Base-by-base conservation (phyloP, 2,888 invertebrate genomes). In the Steromphala cineraria region DNA sequence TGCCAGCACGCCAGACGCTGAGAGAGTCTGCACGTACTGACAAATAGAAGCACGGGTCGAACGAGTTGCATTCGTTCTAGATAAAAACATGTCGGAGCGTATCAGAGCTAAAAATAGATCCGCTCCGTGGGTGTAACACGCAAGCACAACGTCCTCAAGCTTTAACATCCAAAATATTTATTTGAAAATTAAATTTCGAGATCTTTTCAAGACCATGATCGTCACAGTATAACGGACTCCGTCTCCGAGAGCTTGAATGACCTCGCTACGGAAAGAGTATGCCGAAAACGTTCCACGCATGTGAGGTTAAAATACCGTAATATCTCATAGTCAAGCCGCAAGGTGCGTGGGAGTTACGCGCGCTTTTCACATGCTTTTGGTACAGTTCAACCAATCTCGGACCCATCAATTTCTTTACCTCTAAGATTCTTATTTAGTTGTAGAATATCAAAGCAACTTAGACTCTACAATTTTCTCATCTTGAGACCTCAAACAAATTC, bases 71-170 rank as follows among this genome's bases (percentile, higher is more conserved):
- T 75, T 75, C 52, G 75, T 52, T 75, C 75, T 52, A 75, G 75
- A 75, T 75, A 75, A 75, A 75, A 75, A 75, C 75, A 75, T 40
- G 75, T 52, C 52, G 40, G 75, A 24, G 21, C 52, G 75, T 62
- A 75, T 75, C 75, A 75, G 75, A 19, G 75, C 75, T 75, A 75
- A 52, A 75, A 75, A 75, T 75, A 75, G 75, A 46, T 17, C 13
- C 62, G 62, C 62, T 62, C 28, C 28, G 62, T 62, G 62, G 62
- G 62, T 62, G 62, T 62, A 13, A 62, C 62, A 62, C 62, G 62
- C 62, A 13, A 62, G 28, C 28, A 62, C 62, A 62, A 17, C 62
- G 28, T 62, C 28, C 28, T 28, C 15, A 13, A 15, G 13, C 5
- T 24, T 24, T 31, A 62, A 62, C 24, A 28, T 28, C 13, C 28